A percentile compares a stretch with the other conserved stretches of the same genome.
These are phyloP conservation scores for Grammomys surdaster DNA, from an alignment of 2,113 vertebrate species.

Conservation along the genomic window DNA sequence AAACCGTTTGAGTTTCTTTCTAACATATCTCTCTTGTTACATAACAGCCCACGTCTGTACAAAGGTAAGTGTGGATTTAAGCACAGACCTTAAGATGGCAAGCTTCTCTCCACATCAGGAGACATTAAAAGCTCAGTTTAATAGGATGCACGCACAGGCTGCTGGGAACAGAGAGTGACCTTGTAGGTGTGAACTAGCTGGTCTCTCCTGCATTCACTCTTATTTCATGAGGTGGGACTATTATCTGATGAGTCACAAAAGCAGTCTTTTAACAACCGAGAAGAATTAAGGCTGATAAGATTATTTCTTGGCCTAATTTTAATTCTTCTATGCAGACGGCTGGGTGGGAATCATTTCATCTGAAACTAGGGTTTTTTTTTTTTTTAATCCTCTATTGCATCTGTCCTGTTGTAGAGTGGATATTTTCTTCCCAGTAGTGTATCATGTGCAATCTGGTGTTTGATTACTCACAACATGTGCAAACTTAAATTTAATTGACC, in stretches of 20 bases:
- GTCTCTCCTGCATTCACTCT: constrained; percentile 80
- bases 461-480: constrained; percentile 1
- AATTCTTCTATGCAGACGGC: constrained; percentile 76
- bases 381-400: constrained; percentile 9
- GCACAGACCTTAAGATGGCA: constrained; percentile 77
- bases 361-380: constrained; percentile 17
- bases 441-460: constrained; percentile 40
- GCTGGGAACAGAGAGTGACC: constrained; percentile 76
- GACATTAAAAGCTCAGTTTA: constrained; percentile 61
- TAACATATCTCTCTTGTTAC: constrained; percentile 81
- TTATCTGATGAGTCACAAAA: constrained; percentile 83
- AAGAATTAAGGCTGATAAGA: constrained; percentile 81
- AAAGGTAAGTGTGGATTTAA: constrained; percentile 78
- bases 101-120: constrained; percentile 67
- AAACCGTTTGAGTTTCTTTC: constrained; percentile 85
- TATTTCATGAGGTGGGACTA: constrained; percentile 78
- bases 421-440: constrained; percentile 80
- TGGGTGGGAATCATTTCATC: constrained; percentile 73
- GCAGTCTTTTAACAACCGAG: constrained; percentile 84
- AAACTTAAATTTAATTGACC: constrained; percentile 41
- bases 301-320: constrained; percentile 83
- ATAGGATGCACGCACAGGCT: background rate
- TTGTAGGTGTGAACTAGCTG: constrained; percentile 71
- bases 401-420: constrained; percentile 66
- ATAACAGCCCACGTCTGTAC: constrained; percentile 74